phyloP scores from a whole-genome alignment of 2,888 invertebrate species.

The Malthinus flaveolus region DNA sequence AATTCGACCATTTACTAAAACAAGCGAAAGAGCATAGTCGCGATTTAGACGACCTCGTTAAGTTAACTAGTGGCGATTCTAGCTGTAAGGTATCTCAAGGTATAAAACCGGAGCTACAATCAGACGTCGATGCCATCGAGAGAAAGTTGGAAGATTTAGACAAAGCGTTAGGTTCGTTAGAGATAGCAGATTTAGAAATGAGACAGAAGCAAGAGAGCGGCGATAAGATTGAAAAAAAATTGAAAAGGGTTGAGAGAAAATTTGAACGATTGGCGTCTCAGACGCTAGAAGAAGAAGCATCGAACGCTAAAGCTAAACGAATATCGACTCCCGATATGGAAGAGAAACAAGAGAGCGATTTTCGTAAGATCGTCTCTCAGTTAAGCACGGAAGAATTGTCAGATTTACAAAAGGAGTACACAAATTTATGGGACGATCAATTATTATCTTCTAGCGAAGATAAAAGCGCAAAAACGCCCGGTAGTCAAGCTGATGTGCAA shows the following conservation, averaged over 20 bases:
- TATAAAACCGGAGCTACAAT: slow-evolving; percentile 9
- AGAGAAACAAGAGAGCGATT: slow-evolving; percentile 52
- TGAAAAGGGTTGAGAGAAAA: slow-evolving; percentile 55
- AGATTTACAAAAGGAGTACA: slow-evolving; percentile 56
- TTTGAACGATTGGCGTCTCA: slow-evolving; percentile 59
- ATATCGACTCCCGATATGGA: slow-evolving; percentile 49
- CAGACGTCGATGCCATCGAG: slow-evolving; percentile 42
- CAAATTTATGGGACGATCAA: slow-evolving; percentile 56
- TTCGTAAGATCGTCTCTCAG: slow-evolving; percentile 56
- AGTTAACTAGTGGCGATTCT: not conserved
- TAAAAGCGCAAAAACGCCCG: slow-evolving; percentile 53
- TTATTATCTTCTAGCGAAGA: slow-evolving; percentile 54
- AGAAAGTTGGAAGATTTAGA: slow-evolving; percentile 52
- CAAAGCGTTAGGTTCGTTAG: slow-evolving; percentile 51
- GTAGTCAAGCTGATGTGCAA: slow-evolving; percentile 53
- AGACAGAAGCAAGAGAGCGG: slow-evolving; percentile 25
- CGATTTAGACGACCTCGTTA: slow-evolving; percentile 13
- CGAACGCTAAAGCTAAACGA: slow-evolving; percentile 42
- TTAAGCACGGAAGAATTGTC: slow-evolving; percentile 58
- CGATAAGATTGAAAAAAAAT: slow-evolving; percentile 49
- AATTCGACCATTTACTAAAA: slow-evolving; percentile 36
- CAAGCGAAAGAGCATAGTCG: slow-evolving; percentile 15
- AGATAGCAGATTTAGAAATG: slow-evolving; percentile 41
- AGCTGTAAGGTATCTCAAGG: not conserved
- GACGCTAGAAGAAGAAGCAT: slow-evolving; percentile 49